A percentile compares a stretch with the other conserved stretches of the same genome.
Conservation (phyloP, 2,797 vertebrate species). For the Botia kubotai region DNA sequence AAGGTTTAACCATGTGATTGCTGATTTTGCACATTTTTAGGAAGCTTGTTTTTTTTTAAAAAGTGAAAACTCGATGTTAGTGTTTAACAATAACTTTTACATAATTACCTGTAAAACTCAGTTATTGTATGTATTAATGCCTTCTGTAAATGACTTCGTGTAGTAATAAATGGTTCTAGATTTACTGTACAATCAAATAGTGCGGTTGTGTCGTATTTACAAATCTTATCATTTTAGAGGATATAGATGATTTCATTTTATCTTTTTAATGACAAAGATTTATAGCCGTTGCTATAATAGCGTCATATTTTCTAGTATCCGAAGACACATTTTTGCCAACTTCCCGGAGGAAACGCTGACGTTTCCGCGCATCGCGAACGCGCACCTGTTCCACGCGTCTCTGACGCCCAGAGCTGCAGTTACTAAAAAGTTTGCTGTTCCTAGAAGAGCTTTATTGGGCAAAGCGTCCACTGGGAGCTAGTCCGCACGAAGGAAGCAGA, state of each 20-base stretch:
- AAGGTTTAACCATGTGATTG: too few species aligned
- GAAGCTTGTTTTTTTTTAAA: background rate
- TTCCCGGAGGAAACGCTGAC: slow-evolving; percentile 2
- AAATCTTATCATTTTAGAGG: background rate
- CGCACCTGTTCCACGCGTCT: slow-evolving; percentile 67
- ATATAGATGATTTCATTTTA: background rate
- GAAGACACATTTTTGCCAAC: background rate
- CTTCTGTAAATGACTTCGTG: too few species aligned
- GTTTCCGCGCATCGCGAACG: slow-evolving; percentile 52
- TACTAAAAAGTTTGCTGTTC: slow-evolving; percentile 72
- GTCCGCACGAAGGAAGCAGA: slow-evolving; percentile 18
- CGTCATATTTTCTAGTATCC: background rate
- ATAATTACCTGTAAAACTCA: too few species aligned
- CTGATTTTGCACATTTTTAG: background rate
- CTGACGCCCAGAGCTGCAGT: background rate
- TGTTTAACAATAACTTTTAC: too few species aligned
- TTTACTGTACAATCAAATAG: too few species aligned
- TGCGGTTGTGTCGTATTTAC: too few species aligned
- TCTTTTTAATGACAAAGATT: background rate
- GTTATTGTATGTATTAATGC: too few species aligned
- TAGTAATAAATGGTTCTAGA: too few species aligned
- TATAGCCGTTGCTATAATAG: background rate
- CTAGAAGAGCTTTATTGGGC: slow-evolving; percentile 55
- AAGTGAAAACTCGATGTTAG: background rate
- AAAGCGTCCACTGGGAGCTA: slow-evolving; percentile 23